Evolutionary conservation across 2,888 invertebrate genomes (phyloP).

Genomic region (Lasioglossum calceatum): DNA sequence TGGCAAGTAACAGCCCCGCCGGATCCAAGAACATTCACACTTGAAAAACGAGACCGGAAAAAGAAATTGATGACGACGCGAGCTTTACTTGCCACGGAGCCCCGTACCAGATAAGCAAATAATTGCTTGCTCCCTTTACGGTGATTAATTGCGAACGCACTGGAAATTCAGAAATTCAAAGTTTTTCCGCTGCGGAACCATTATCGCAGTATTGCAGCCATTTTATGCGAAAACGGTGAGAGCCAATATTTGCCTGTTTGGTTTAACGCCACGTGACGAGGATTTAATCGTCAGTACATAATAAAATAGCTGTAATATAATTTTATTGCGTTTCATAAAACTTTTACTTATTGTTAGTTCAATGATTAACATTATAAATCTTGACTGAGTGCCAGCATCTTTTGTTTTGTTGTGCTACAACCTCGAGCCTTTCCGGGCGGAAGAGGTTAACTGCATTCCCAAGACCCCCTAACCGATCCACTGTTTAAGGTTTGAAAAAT

Average conservation of each 20-base stretch:
- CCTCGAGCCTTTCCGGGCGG: too few relatives aligned
- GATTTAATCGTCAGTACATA: too few relatives aligned
- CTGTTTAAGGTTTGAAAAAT: background rate
- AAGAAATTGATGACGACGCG: constrained; percentile 9
- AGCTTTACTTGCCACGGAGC: background rate
- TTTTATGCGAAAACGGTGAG: background rate
- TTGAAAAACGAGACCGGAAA: background rate
- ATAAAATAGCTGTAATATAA: background rate
- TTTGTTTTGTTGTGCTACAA: too few relatives aligned
- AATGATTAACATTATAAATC: too few relatives aligned
- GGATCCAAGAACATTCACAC: constrained; percentile 5
- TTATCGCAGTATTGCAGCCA: background rate
- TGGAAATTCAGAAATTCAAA: background rate
- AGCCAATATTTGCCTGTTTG: background rate
- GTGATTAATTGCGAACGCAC: background rate
- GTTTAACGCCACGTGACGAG: too few relatives aligned
- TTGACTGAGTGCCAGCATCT: too few relatives aligned
- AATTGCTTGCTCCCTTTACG: background rate
- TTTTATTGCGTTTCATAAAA: background rate
- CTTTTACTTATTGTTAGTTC: background rate
- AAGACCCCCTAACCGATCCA: background rate
- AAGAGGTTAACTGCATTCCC: background rate
- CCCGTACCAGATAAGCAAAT: background rate
- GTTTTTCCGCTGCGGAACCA: background rate
- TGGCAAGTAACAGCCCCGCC: background rate